Evolutionary conservation across 1,140 invertebrate species (phyloP).

Genomic region (Drosophila nebulosa): DNA sequence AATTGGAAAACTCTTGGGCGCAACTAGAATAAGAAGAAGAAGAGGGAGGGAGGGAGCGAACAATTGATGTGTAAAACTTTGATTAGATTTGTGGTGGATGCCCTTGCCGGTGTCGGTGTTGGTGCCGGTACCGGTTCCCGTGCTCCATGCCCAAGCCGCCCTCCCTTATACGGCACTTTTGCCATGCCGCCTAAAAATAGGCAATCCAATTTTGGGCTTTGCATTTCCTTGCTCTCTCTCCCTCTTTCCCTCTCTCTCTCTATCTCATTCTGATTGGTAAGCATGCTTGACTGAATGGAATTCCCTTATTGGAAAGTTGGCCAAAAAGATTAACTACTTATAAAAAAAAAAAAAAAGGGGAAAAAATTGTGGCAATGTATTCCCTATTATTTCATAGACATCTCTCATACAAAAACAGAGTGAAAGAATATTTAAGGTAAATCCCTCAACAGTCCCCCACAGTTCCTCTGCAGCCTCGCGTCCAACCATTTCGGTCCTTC

Average conservation of each 20-base stretch:
- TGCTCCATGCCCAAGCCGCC: not conserved
- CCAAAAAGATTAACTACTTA: conserved; percentile 1
- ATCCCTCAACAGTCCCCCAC: not conserved
- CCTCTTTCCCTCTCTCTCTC: too few relatives aligned
- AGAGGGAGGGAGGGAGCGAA: conserved; percentile 43
- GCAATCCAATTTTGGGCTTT: not conserved
- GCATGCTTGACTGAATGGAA: not conserved
- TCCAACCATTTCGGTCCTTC: not conserved
- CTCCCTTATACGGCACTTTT: not conserved
- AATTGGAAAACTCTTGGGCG: not conserved
- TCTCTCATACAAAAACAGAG: not conserved
- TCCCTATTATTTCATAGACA: not conserved
- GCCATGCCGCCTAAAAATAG: not conserved
- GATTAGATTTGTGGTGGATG: conserved; percentile 53
- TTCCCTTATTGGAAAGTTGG: not conserved
- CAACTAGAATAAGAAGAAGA: too few relatives aligned
- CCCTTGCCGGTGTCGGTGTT: too few relatives aligned
- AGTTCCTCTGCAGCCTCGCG: too few relatives aligned
- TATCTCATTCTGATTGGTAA: not conserved
- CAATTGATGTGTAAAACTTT: conserved; percentile 69
- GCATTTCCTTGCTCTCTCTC: not conserved
- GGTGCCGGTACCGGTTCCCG: not conserved
- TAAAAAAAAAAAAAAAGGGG: not conserved
- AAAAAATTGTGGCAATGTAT: not conserved
- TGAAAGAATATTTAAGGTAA: not conserved